These are phyloP conservation scores for Craterocephalus amniculus DNA, from an alignment of 2,797 vertebrate genomes.

Conservation along the genomic window DNA sequence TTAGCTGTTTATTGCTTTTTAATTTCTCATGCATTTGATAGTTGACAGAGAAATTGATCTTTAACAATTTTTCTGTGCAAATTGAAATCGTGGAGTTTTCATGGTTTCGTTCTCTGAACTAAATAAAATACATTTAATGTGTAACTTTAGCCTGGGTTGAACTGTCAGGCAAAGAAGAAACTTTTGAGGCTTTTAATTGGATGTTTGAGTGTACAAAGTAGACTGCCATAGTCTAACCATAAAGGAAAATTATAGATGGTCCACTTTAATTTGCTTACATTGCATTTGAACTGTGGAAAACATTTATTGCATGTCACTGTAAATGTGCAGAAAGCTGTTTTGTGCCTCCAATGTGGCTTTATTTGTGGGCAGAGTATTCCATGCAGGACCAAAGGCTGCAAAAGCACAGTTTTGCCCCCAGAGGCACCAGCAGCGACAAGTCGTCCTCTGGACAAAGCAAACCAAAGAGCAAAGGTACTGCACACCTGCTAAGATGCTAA, in stretches of 20 bases:
- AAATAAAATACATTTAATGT: background rate
- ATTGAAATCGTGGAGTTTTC: background rate
- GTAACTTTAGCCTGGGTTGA: background rate
- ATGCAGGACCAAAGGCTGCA: conserved; percentile 90
- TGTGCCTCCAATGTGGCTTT: conserved; percentile 61
- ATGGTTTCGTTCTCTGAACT: background rate
- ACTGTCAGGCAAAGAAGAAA: background rate
- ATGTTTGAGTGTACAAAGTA: background rate
- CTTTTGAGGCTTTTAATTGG: background rate
- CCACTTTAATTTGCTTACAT: background rate
- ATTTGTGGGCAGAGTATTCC: conserved; percentile 82
- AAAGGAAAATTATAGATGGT: background rate
- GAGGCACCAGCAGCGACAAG: conserved; percentile 90
- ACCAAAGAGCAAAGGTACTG: conserved; percentile 95
- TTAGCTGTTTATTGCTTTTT: background rate
- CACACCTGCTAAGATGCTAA: conserved; percentile 39
- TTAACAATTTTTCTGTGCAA: background rate
- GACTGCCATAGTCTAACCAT: conserved; percentile 2
- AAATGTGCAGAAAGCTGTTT: background rate
- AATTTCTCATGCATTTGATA: conserved; percentile 3
- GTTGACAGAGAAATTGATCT: background rate
- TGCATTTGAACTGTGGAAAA: background rate
- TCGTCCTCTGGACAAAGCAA: conserved; percentile 90
- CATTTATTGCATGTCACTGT: background rate
- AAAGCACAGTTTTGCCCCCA: conserved; percentile 92